Evolutionary conservation across 2,797 vertebrate species (phyloP).

Genomic region (Myiotriccus ornatus): DNA sequence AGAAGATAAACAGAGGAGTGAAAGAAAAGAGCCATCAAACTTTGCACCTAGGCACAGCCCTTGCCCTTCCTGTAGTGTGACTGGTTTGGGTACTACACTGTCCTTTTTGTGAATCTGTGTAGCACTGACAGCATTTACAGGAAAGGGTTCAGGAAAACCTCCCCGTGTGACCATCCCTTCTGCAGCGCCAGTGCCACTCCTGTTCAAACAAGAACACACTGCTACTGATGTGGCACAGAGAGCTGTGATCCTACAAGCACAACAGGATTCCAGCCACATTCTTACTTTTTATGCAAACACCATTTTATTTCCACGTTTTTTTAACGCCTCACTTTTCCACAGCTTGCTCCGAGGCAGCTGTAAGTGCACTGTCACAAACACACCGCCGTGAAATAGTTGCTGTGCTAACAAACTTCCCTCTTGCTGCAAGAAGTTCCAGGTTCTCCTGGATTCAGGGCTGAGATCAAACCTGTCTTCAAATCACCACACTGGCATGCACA

Average conservation of each 20-base stretch:
- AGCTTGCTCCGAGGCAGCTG: background rate
- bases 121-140: background rate
- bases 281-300: background rate
- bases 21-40: background rate
- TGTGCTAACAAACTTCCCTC: background rate
- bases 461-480: background rate
- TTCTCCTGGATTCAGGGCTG: background rate
- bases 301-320: background rate
- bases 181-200: background rate
- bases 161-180: background rate
- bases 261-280: background rate
- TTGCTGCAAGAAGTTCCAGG: background rate
- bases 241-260: background rate
- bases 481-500: background rate
- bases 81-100: background rate
- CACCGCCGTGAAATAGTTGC: background rate
- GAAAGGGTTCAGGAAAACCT: background rate
- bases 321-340: background rate
- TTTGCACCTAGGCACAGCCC: background rate
- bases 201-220: background rate
- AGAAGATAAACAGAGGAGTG: background rate
- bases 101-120: background rate
- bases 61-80: background rate
- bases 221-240: background rate
- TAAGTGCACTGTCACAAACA: background rate